Evolutionary conservation across 2,888 invertebrate genomes (phyloP), one percentile per base, ranked within the genome.

Genomic region (Coenonympha glycerion): DNA sequence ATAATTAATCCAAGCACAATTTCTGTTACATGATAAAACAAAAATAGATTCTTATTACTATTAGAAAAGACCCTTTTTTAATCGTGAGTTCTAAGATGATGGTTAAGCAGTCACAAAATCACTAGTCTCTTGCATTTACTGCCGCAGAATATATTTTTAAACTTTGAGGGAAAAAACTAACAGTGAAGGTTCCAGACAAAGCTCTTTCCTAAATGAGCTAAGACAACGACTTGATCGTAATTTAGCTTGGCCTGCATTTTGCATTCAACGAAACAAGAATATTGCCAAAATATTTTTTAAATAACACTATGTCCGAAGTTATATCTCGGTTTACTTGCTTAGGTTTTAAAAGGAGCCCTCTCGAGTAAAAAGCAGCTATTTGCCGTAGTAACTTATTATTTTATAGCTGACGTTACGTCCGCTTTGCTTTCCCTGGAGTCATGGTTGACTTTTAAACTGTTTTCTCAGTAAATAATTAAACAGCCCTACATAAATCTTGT

Each of bases 291-390:
- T 18, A 8, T 16, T 33, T n/a, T 3, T 9, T 3, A 33, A 8
- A 2, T n/a, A 11, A 11, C n/a, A 9, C 15, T n/a, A 18, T 18
- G 8, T 18, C 1, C 4, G 9, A 34, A 34, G 9, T 8, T 6
- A n/a, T n/a, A n/a, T n/a, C n/a, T n/a, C n/a, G n/a, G n/a, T n/a
- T n/a, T n/a, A n/a, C n/a, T n/a, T n/a, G n/a, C n/a, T n/a, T n/a
- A n/a, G n/a, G n/a, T n/a, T n/a, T n/a, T n/a, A n/a, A n/a, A n/a
- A n/a, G n/a, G 11, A 39, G 9, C 39, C 39, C 47, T 40, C 47
- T 47, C n/a, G 50, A 44, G 50, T 47, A 50, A 54, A 37, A 33
- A 46, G 49, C 31, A 51, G 37, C 47, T 40, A 47, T 47, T 40
- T 45, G 42, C 34, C 48, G 22, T 49, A 46, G 40, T 36, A 36